Base-by-base conservation (phyloP, 2,113 vertebrate genomes). In the Spea bombifrons region DNA sequence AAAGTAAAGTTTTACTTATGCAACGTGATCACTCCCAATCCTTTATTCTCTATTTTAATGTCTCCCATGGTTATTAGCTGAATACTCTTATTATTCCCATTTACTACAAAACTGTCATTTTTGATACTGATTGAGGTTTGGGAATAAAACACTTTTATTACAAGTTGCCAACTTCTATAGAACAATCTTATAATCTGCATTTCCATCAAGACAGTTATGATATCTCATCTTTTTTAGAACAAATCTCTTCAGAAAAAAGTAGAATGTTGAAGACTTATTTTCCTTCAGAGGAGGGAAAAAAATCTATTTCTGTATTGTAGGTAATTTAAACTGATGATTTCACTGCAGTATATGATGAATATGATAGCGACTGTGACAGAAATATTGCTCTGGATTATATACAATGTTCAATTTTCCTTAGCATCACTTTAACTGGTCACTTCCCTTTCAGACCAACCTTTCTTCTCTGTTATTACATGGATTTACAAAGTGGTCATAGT, bases 51-150 rank as follows among this genome's bases (percentile, higher is more conserved):
- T 83, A 78, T 87, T 86, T 89, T 83, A 82, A 78, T 83, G 75
- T 76, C 83, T 85, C 1, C 72, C 15, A 75, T 83, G 81, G 79
- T 86, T 85, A 85, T 88, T 87, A 88, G 78, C 77, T 3, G n/a
- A 84, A 77, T 85, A 83, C 87, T 88, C 87, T 85, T 85, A 76
- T 90, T 86, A 83, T 89, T 88, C 75, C 75, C 16, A 43, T 89
- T 88, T 80, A 78, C 73, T 81, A 81, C 89, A 83, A 78, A 84
- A 75, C 81, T 88, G 85, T 85, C 82, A 83, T 84, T 88, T 86
- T 89, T 86, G 86, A 88, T 88, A 84, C 76, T 89, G 87, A 88
- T 87, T 86, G 90, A 89, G 89, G 84, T 86, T 88, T 86, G 71
- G 81, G 83, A 90, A 90, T 87, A 88, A 88, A 90, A 74, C 80